Evolutionary conservation across 2,888 invertebrate genomes (phyloP), one percentile per base, ranked within the genome.

Genomic region (Tridacna crocea): DNA sequence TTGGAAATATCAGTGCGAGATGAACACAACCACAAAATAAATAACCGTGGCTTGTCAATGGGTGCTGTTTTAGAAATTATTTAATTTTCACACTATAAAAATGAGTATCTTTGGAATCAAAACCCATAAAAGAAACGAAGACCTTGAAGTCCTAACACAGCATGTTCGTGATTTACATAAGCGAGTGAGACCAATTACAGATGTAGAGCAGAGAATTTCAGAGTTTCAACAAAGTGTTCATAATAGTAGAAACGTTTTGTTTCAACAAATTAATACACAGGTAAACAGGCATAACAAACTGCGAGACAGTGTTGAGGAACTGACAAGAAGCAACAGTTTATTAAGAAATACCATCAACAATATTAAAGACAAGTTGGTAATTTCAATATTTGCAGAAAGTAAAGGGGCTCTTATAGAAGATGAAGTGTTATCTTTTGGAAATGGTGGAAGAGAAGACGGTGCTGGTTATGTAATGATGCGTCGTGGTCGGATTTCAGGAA

Each of bases 401-500:
- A 79, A 75, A 27, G 79, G 74, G 15, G 51, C 79, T 58, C 63
- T 79, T 19, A 19, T 75, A 48, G 63, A 75, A 46, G 51, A 72
- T 70, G 79, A 79, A 65, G 46, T 79, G 47, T 75, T 79, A 46
- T 75, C 75, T 26, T 75, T 79, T 79, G 79, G 79, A 24, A 74
- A 79, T 79, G 79, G 73, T 24, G 79, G 79, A 55, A 79, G 79
- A 65, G 73, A 79, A 74, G 47, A 19, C n/a, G 75, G 70, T 47
- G 75, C 63, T 79, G 79, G 75, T 79, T 79, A 79, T 75, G 79
- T 75, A 26, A 72, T 75, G 79, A 79, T 75, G 79, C n/a, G n/a
- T n/a, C n/a, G n/a, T n/a, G n/a, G n/a, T n/a, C n/a, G n/a, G n/a
- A n/a, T n/a, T n/a, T n/a, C n/a, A n/a, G n/a, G n/a, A n/a, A n/a